These are phyloP conservation scores for Pristionchus japonicus DNA, from an alignment of 2,888 invertebrate genomes.

Conservation along the genomic window DNA sequence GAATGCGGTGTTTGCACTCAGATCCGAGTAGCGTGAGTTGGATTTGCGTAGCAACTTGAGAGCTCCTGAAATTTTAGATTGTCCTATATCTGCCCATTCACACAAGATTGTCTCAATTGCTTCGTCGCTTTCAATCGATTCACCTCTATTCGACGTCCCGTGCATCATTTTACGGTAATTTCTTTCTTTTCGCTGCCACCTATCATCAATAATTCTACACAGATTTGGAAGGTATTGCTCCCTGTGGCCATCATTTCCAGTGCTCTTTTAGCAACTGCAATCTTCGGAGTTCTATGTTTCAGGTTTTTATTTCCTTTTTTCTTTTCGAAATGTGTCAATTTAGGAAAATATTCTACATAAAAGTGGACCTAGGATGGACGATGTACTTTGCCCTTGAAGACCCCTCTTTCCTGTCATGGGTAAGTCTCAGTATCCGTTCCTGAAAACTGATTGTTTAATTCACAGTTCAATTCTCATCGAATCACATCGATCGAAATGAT, in stretches of 20 bases:
- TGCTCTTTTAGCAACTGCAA: not conserved
- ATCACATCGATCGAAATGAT: not conserved
- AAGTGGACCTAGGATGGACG: too few relatives aligned
- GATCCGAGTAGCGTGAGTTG: not conserved
- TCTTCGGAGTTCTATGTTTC: not conserved
- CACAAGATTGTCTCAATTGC: not conserved
- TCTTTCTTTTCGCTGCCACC: too few relatives aligned
- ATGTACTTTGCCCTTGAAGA: too few relatives aligned
- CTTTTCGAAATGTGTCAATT: too few relatives aligned
- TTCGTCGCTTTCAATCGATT: not conserved
- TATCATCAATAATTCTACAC: too few relatives aligned
- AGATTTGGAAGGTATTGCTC: not conserved
- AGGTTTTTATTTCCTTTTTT: not conserved
- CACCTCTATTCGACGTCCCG: not conserved
- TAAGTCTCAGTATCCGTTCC: too few relatives aligned
- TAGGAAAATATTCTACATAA: not conserved
- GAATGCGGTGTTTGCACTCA: not conserved
- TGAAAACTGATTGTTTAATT: not conserved
- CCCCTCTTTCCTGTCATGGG: too few relatives aligned
- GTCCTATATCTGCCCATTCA: not conserved
- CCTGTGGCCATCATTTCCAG: not conserved
- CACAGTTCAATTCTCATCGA: not conserved
- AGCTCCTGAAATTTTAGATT: not conserved
- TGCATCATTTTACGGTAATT: not conserved
- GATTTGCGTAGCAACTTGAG: not conserved